phyloP scores from a whole-genome alignment of 2,888 invertebrate genomes.

The Sicus ferrugineus region DNA sequence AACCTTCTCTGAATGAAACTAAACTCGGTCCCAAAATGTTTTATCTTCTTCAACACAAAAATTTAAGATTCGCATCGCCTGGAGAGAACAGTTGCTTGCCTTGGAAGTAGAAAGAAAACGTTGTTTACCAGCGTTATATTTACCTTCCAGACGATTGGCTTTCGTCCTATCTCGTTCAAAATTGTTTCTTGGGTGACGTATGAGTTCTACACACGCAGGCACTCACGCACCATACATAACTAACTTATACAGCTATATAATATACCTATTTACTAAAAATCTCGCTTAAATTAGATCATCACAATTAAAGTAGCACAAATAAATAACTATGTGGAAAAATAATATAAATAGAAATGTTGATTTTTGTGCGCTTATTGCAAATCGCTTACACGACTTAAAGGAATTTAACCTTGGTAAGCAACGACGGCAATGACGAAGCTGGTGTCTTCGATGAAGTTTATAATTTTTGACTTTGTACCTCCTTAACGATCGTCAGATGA shows the following conservation, averaged over 20 bases:
- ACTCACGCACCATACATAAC: too few species aligned
- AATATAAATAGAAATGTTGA: constrained; percentile 34
- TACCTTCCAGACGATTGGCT: too few species aligned
- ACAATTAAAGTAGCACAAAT: constrained; percentile 43
- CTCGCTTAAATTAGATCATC: constrained; percentile 36
- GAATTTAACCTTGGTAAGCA: not conserved
- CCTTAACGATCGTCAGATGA: constrained; percentile 17
- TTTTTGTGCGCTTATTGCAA: constrained; percentile 4
- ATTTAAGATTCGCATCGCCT: too few species aligned
- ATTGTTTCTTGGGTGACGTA: too few species aligned
- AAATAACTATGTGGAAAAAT: constrained; percentile 43
- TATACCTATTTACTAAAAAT: constrained; percentile 1
- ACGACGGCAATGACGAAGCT: not conserved
- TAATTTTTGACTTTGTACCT: constrained; percentile 1
- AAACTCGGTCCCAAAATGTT: too few species aligned
- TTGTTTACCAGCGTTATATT: too few species aligned
- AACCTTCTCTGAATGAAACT: too few species aligned
- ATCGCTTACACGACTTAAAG: not conserved
- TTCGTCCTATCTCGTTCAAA: too few species aligned
- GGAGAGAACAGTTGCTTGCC: too few species aligned
- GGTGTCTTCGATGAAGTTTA: not conserved
- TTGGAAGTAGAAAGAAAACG: too few species aligned
- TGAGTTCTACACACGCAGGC: too few species aligned
- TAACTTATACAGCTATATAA: not conserved
- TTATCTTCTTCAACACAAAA: too few species aligned